Conservation (phyloP, 1,140 invertebrate genomes). For the Caenorhabditis remanei region DNA sequence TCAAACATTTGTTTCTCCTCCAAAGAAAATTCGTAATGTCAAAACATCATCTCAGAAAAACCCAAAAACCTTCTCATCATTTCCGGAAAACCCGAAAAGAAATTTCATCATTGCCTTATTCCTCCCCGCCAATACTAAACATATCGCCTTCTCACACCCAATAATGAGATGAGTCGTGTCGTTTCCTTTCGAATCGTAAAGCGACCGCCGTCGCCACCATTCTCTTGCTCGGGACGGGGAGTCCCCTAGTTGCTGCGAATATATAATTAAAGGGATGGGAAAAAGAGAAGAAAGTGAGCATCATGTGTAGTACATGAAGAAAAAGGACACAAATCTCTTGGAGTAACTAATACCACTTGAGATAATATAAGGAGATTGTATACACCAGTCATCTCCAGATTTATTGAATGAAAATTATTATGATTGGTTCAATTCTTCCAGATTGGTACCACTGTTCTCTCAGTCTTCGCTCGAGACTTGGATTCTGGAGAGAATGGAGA, state of each 20-base stretch:
- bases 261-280: conserved; percentile 53
- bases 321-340: conserved; percentile 27
- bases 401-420: neutral
- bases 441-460: conserved; percentile 79
- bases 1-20: too few relatives aligned
- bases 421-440: conserved; percentile 46
- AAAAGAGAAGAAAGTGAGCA: conserved; percentile 7
- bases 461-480: conserved; percentile 79
- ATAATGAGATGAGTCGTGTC: conserved; percentile 55
- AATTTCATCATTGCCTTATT: conserved; percentile 44
- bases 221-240: neutral
- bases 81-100: neutral
- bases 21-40: neutral
- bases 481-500: conserved; percentile 79
- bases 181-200: conserved; percentile 48
- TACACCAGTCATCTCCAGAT: neutral
- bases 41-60: conserved; percentile 3
- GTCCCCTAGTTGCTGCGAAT: conserved; percentile 38
- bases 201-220: conserved; percentile 47
- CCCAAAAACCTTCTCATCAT: neutral
- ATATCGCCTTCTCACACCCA: conserved; percentile 47
- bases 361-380: neutral
- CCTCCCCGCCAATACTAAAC: neutral
- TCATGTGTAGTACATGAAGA: conserved; percentile 45
- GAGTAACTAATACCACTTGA: conserved; percentile 10